Conservation (phyloP, 2,113 vertebrate species). For the Archocentrus centrarchus region DNA sequence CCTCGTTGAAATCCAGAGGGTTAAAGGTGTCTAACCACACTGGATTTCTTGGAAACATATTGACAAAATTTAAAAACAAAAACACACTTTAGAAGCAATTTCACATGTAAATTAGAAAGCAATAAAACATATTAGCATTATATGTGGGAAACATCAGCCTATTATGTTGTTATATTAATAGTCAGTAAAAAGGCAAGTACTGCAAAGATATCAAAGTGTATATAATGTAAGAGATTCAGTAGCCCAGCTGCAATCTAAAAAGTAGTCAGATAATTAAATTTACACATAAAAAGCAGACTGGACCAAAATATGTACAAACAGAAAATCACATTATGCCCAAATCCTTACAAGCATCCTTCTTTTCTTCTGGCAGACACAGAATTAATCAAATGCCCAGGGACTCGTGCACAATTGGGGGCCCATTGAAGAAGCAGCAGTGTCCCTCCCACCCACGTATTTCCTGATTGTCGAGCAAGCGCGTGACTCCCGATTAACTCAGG, state of each 20-base stretch:
- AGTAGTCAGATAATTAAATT: background rate
- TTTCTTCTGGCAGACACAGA: background rate
- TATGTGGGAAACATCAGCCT: background rate
- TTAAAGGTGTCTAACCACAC: no score
- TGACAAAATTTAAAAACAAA: background rate
- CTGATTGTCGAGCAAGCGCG: no score
- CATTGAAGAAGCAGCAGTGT: no score
- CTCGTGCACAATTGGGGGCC: no score
- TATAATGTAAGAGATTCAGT: background rate
- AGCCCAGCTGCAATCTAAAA: background rate
- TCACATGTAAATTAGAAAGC: background rate
- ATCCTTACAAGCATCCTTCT: background rate
- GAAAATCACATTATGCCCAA: background rate
- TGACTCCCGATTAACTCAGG: no score
- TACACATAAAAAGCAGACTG: background rate
- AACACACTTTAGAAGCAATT: background rate
- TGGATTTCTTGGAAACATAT: background rate
- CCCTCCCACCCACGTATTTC: no score
- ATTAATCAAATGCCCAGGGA: background rate
- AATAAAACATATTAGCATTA: background rate
- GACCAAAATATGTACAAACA: no score
- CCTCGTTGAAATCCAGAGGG: slow-evolving; percentile 20
- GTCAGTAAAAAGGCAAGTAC: slow-evolving; percentile 8
- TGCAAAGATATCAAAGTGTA: slow-evolving; percentile 39
- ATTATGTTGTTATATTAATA: slow-evolving; percentile 4